A percentile compares a stretch with the other conserved stretches of the same genome.
Conservation (phyloP, 1,140 invertebrate genomes). For the Brachionus koreanus region DNA sequence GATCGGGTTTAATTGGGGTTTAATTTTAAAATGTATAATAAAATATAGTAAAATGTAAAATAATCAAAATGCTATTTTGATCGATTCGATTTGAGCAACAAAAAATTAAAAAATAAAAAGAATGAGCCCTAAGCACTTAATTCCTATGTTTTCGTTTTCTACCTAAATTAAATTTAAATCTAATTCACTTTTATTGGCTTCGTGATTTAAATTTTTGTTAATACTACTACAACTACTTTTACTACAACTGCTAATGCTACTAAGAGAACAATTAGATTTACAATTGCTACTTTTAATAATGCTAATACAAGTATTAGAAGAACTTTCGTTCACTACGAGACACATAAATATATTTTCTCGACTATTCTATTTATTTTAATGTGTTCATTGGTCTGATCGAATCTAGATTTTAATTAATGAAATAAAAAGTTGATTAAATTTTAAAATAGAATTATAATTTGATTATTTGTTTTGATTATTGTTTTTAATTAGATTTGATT, state of each 20-base stretch:
- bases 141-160: slow-evolving; percentile 2
- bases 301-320: too few relatives aligned
- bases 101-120: neutral
- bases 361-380: neutral
- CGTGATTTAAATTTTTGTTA: slow-evolving; percentile 8
- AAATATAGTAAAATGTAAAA: too few relatives aligned
- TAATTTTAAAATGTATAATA: too few relatives aligned
- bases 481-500: too few relatives aligned
- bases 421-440: too few relatives aligned
- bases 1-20: too few relatives aligned
- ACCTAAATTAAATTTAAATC: neutral
- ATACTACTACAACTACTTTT: neutral
- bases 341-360: neutral
- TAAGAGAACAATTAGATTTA: too few relatives aligned
- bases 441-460: too few relatives aligned
- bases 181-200: slow-evolving; percentile 11
- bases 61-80: neutral
- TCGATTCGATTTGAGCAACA: neutral
- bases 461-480: too few relatives aligned
- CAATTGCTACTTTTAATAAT: too few relatives aligned
- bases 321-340: neutral
- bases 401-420: neutral
- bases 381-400: neutral
- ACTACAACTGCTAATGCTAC: neutral
- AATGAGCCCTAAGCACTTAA: neutral